Evolutionary conservation across 2,113 vertebrate species (phyloP), one percentile per base, ranked within the genome.

Genomic region (Manacus vitellinus): DNA sequence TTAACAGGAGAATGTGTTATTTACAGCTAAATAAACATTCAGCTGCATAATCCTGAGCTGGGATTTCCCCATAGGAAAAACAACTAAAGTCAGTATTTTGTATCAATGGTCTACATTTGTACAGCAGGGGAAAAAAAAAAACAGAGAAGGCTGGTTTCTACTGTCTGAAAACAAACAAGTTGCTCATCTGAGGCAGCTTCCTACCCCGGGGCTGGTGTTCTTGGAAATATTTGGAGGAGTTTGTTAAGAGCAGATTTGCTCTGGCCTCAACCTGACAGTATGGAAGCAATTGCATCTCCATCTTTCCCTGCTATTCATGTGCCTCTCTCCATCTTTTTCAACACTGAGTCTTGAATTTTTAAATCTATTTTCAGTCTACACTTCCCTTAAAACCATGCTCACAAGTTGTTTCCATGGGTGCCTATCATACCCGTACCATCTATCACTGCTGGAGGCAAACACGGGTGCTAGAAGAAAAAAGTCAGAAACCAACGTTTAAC

Each of bases 21-120:
- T 98, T 98, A 98, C 98, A 97, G 49, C 44, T 97, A 90, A 97
- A 95, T 88, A 95, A 97, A 94, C 33, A 51, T 66, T 94, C 91
- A 70, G 58, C 58, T 77, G 66, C 56, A 67, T 95, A 92, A 96
- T 97, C 96, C 95, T 5, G 3, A 73, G 79, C 63, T 94, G 85
- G 83, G 95, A 85, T 94, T 95, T 97, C 62, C 85, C 77, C 62
- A 47, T 11, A 77, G 66, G 67, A 82, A 80, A 96, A 88, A 67
- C 66, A 37, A 22, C 83, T 67, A 33, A 75, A 89, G 79, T 62
- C 78, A 86, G 8, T 85, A 63, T 88, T 93, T 96, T 58, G 23
- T 67, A 56, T 18, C 19, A 18, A 13, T 30, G 47, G 54, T 91
- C 41, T 71, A 51, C 31, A 39, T 63, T 80, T 66, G 62, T 8